A percentile compares a stretch with the other conserved stretches of the same genome.
phyloP scores from a whole-genome alignment of 1,140 invertebrate genomes.

The Hirudo medicinalis region DNA sequence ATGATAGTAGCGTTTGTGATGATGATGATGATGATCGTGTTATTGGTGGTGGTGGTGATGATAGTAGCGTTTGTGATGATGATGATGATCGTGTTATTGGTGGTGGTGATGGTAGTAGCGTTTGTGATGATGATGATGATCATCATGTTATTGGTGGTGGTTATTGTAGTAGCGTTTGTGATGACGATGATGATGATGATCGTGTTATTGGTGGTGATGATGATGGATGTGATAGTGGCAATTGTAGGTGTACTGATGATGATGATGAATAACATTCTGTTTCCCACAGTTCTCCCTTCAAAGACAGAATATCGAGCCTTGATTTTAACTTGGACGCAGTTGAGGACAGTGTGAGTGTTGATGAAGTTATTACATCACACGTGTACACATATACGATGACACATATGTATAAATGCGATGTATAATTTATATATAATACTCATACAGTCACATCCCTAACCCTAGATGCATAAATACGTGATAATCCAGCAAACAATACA shows the following conservation, averaged over 20 bases:
- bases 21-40: not conserved
- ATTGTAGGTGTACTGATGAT: not conserved
- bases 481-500: no score
- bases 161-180: no score
- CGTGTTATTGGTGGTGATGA: not conserved
- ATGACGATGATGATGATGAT: no score
- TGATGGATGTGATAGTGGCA: not conserved
- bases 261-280: not conserved
- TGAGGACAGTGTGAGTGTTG: conserved; percentile 16
- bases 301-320: conserved; percentile 9
- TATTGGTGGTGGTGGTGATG: not conserved
- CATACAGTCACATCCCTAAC: no score
- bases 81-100: not conserved
- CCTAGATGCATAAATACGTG: no score
- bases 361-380: not conserved
- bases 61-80: not conserved
- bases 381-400: conserved; percentile 2
- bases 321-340: conserved; percentile 9
- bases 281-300: conserved; percentile 6
- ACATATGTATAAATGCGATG: no score
- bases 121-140: not conserved
- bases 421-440: no score
- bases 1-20: not conserved
- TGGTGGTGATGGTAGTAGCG: not conserved
- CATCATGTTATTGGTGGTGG: no score